These are phyloP conservation scores for Bambusicola thoracicus DNA, from an alignment of 2,113 vertebrate genomes.

Conservation along the genomic window DNA sequence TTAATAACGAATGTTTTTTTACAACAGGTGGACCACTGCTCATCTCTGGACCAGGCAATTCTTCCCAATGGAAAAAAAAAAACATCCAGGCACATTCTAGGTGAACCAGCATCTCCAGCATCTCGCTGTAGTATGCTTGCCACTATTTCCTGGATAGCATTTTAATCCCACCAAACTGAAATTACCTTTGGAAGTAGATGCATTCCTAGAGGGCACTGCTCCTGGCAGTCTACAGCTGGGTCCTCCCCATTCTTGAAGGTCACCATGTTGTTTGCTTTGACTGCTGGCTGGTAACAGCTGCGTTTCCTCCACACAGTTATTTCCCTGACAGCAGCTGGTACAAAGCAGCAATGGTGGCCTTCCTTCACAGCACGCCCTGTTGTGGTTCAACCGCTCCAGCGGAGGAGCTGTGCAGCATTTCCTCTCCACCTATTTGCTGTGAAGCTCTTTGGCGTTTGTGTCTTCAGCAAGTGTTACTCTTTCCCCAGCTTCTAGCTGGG, in stretches of 20 bases:
- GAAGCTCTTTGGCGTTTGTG: not conserved
- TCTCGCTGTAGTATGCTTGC: not conserved
- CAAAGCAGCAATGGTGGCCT: not conserved
- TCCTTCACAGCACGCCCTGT: not conserved
- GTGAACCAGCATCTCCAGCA: not conserved
- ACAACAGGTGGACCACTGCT: not conserved
- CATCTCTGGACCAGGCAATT: not conserved
- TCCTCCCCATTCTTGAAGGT: not conserved
- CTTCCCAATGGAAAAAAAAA: not conserved
- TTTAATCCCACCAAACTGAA: not conserved
- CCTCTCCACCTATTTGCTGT: not conserved
- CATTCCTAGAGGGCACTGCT: fast-evolving
- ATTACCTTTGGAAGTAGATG: not conserved
- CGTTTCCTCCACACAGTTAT: not conserved
- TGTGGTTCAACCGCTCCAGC: not conserved
- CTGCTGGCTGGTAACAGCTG: not conserved
- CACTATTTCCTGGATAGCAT: not conserved
- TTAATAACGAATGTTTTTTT: not conserved
- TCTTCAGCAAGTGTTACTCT: not conserved
- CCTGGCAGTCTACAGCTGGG: not conserved
- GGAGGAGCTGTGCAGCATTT: not conserved
- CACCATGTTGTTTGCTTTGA: fast-evolving
- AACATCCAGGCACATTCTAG: not conserved
- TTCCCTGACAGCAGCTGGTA: not conserved
- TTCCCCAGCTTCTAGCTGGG: not conserved